Percentiles rank a stretch among this genome's conserved stretches.
These are phyloP conservation scores for Sphaerophoria rueppellii DNA, from an alignment of 2,888 invertebrate species.

Conservation along the genomic window DNA sequence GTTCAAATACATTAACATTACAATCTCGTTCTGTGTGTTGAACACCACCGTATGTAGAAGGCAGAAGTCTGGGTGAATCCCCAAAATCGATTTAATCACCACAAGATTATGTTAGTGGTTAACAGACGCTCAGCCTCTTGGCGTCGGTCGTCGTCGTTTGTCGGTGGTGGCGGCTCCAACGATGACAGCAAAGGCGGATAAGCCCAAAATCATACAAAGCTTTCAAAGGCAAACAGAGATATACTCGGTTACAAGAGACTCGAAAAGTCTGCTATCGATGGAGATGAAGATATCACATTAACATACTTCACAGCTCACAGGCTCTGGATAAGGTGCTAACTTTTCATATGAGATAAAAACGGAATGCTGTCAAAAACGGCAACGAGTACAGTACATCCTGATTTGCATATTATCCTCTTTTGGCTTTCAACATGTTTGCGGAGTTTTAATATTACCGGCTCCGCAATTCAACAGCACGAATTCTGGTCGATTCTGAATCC, in stretches of 20 bases:
- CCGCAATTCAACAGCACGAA: background rate
- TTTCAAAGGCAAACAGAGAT: constrained; percentile 37
- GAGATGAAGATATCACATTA: constrained; percentile 55
- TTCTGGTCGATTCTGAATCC: background rate
- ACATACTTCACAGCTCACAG: constrained; percentile 39
- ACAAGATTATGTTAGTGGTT: constrained; percentile 56
- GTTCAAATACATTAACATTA: constrained; percentile 6
- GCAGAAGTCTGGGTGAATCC: constrained; percentile 29
- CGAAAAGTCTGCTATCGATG: constrained; percentile 26
- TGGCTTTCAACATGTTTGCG: background rate
- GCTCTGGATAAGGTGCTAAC: constrained; percentile 55
- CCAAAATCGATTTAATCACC: constrained; percentile 58
- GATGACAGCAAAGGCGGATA: constrained; percentile 16
- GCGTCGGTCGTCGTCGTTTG: too few species aligned
- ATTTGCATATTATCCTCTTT: constrained; percentile 46
- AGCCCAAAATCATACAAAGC: constrained; percentile 57
- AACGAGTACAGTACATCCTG: constrained; percentile 22
- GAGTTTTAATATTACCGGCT: background rate
- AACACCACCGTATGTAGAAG: background rate
- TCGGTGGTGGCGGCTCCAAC: too few species aligned
- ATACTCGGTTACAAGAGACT: constrained; percentile 33
- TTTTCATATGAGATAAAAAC: constrained; percentile 43
- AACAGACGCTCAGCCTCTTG: constrained; percentile 19
- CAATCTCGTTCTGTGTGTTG: background rate
- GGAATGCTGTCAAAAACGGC: background rate